Evolutionary conservation across 2,113 vertebrate species (phyloP).

Genomic region (Dipodomys spectabilis): DNA sequence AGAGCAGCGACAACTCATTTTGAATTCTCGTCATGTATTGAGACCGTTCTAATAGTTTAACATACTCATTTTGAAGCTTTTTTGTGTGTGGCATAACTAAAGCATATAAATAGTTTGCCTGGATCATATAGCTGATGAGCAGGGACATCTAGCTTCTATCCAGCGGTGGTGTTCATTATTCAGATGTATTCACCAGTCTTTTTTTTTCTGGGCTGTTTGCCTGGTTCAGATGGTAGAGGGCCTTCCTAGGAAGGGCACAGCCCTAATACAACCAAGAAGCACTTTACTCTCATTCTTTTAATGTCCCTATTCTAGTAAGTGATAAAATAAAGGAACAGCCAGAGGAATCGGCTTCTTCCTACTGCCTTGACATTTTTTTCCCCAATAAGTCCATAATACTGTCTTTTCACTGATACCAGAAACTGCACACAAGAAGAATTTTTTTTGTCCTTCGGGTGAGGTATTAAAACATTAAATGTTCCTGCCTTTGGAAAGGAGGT

Average conservation of each 20-base stretch:
- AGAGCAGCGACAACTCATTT: background rate
- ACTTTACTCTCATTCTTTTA: no score
- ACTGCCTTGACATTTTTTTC: background rate
- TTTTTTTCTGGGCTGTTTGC: background rate
- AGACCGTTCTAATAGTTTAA: background rate
- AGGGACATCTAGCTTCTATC: background rate
- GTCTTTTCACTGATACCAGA: background rate
- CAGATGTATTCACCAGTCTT: background rate
- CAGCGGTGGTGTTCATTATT: background rate
- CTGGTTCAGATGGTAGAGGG: no score
- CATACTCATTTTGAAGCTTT: conserved; percentile 12
- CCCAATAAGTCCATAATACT: background rate
- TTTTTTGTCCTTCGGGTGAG: background rate
- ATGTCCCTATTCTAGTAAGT: background rate
- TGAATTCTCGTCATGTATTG: background rate
- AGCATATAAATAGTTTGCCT: background rate
- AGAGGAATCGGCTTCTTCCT: background rate
- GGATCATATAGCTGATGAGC: background rate
- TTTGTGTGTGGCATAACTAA: background rate
- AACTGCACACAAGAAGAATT: background rate
- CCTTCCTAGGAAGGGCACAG: no score
- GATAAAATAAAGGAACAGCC: background rate
- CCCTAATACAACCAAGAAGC: no score
- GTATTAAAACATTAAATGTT: background rate
- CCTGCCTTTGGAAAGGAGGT: background rate